Conservation (phyloP, 2,888 invertebrate species). For the Acrobeloides nanus region DNA sequence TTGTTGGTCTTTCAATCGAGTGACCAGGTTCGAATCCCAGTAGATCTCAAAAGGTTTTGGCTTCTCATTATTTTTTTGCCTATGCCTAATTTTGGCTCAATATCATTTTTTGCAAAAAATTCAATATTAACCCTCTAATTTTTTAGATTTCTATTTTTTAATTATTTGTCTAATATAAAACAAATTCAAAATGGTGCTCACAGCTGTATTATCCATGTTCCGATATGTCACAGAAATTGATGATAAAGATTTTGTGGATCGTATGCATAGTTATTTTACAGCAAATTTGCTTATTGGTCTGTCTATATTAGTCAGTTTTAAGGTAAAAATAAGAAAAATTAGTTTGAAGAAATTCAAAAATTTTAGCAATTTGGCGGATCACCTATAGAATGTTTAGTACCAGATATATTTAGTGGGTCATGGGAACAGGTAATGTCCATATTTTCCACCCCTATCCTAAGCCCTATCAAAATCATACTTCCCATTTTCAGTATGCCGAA, state of each 20-base stretch:
- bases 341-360: no score
- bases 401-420: constrained; percentile 45
- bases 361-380: constrained; percentile 51
- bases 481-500: constrained; percentile 37
- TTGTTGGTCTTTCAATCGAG: no score
- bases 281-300: constrained; percentile 49
- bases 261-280: constrained; percentile 49
- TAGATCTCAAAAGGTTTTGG: no score
- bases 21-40: no score
- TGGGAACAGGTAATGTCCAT: constrained; percentile 51
- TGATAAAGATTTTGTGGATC: constrained; percentile 50
- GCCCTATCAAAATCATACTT: neutral
- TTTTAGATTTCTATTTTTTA: no score
- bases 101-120: no score
- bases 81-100: no score
- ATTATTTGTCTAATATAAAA: no score
- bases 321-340: no score
- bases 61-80: no score
- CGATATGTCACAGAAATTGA: constrained; percentile 49
- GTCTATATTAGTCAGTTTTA: constrained; percentile 48
- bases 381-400: constrained; percentile 49
- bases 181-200: constrained; percentile 36
- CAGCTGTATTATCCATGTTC: constrained; percentile 48
- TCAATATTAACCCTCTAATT: no score
- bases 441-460: no score